Percentiles rank a stretch among this genome's conserved stretches.
These are phyloP conservation scores for Ichneumoninae sp. DNA, from an alignment of 2,888 invertebrate genomes.

Conservation along the genomic window DNA sequence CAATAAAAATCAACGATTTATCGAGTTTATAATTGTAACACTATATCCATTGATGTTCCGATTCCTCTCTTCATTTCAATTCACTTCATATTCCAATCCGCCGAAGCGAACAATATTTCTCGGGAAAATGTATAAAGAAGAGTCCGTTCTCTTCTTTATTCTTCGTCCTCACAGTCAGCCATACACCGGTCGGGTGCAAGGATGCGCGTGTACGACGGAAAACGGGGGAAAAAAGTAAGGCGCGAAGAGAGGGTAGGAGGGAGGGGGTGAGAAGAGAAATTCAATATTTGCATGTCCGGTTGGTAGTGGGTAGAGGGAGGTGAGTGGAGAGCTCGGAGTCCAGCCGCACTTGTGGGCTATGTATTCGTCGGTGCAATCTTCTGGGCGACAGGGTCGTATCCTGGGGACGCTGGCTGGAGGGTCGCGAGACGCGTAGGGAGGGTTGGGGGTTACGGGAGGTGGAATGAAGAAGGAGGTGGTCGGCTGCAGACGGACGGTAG, in stretches of 20 bases:
- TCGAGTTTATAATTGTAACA: background rate
- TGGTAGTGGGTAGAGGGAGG: slow-evolving; percentile 49
- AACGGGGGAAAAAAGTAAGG: slow-evolving; percentile 22
- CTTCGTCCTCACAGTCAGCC: slow-evolving; percentile 35
- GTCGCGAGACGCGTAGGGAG: slow-evolving; percentile 47
- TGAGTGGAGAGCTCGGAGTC: slow-evolving; percentile 51
- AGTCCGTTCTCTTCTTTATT: slow-evolving; percentile 48
- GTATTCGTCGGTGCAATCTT: slow-evolving; percentile 67
- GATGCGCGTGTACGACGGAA: slow-evolving; percentile 33
- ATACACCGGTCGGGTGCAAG: background rate
- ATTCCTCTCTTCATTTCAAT: slow-evolving; percentile 2
- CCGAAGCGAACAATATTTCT: slow-evolving; percentile 38
- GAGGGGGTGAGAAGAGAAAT: slow-evolving; percentile 69
- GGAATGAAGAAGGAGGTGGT: slow-evolving; percentile 45
- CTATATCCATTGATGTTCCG: background rate
- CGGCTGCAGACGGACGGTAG: slow-evolving; percentile 49
- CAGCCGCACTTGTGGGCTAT: slow-evolving; percentile 55
- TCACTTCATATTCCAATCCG: slow-evolving; percentile 27
- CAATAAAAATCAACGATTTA: background rate
- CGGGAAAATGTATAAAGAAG: slow-evolving; percentile 23
- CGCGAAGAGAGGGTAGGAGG: slow-evolving; percentile 22
- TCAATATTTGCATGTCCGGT: slow-evolving; percentile 78
- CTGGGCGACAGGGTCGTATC: slow-evolving; percentile 69
- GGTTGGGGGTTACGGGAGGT: slow-evolving; percentile 54
- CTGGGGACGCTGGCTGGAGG: slow-evolving; percentile 62